A percentile compares a stretch with the other conserved stretches of the same genome.
Conservation (phyloP, 2,888 invertebrate genomes). For the Atrina japonica region DNA sequence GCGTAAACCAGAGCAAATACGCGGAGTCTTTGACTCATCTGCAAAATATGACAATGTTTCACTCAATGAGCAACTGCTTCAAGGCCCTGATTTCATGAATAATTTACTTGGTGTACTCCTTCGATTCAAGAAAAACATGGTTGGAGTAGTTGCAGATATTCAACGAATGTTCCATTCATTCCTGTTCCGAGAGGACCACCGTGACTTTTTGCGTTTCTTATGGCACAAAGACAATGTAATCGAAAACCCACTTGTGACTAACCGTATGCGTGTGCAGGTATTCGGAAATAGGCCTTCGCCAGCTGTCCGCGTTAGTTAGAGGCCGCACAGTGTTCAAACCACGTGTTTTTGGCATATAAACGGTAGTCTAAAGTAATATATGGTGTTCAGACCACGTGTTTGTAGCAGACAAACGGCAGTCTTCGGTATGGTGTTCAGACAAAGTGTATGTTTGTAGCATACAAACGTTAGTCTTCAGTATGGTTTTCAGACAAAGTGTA, state of each 20-base stretch:
- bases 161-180: constrained; percentile 51
- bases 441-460: too few species aligned
- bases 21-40: constrained; percentile 47
- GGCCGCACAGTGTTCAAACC: too few species aligned
- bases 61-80: constrained; percentile 40
- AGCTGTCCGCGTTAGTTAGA: too few species aligned
- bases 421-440: too few species aligned
- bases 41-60: constrained; percentile 39
- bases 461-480: too few species aligned
- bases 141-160: constrained; percentile 45
- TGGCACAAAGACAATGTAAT: constrained; percentile 44
- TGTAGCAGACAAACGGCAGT: too few species aligned
- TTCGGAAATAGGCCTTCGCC: constrained; percentile 44
- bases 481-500: too few species aligned
- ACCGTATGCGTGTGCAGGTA: constrained; percentile 42
- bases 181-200: constrained; percentile 36
- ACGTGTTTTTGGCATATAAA: too few species aligned
- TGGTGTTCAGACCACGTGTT: too few species aligned
- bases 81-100: constrained; percentile 47
- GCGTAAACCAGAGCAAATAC: constrained; percentile 24
- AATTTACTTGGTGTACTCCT: constrained; percentile 41
- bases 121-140: constrained; percentile 38
- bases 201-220: constrained; percentile 42
- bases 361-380: too few species aligned
- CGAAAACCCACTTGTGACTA: constrained; percentile 27